phyloP scores from a whole-genome alignment of 1,140 invertebrate species.

The Maniola jurtina region DNA sequence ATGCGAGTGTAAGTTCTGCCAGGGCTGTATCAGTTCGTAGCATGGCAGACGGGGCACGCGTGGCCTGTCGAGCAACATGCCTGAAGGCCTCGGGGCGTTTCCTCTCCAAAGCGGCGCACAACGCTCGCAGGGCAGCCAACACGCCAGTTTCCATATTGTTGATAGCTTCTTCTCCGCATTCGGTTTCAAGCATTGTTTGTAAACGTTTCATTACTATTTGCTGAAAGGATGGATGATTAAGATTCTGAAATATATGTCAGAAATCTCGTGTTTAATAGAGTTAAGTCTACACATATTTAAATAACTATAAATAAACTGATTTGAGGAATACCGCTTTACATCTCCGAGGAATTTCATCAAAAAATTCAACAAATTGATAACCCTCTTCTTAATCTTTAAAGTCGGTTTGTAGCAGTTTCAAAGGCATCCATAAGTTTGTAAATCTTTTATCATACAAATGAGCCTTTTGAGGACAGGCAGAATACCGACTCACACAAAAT shows the following conservation, averaged over 20 bases:
- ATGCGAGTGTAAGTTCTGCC: constrained; percentile 67
- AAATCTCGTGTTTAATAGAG: constrained; percentile 1
- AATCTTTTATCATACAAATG: constrained; percentile 21
- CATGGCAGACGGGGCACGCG: constrained; percentile 60
- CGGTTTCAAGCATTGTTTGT: constrained; percentile 68
- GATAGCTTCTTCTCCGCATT: constrained; percentile 67
- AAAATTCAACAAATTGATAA: neutral
- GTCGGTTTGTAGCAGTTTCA: neutral
- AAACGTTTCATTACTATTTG: constrained; percentile 70
- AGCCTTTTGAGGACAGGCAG: constrained; percentile 10
- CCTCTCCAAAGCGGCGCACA: constrained; percentile 70
- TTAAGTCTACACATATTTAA: too few species aligned
- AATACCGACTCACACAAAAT: constrained; percentile 4
- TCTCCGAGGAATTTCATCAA: neutral
- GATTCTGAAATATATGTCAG: constrained; percentile 4
- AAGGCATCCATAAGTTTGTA: neutral
- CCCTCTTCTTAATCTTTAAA: neutral
- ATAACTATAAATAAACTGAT: too few species aligned
- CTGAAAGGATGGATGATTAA: constrained; percentile 34
- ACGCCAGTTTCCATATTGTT: constrained; percentile 55
- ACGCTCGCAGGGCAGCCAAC: constrained; percentile 52
- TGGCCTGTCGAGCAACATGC: constrained; percentile 69
- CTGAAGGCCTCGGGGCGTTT: constrained; percentile 70
- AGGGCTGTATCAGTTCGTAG: constrained; percentile 64
- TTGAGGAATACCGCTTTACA: neutral